Base-by-base conservation (phyloP, 2,113 vertebrate genomes). In the Plectropomus leopardus region DNA sequence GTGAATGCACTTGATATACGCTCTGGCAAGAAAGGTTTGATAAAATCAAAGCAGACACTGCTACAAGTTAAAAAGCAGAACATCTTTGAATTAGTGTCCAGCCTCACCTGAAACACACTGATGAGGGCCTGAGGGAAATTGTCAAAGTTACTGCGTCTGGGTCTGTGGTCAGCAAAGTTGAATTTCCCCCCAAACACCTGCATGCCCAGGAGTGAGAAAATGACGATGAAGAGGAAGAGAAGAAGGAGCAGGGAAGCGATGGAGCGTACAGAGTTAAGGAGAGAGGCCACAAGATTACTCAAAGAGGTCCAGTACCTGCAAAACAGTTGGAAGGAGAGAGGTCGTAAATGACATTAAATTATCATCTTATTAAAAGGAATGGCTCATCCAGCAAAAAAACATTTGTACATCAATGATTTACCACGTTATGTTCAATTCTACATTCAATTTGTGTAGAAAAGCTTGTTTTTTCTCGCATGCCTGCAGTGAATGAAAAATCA, bases 101-200 rank as follows among this genome's bases (percentile, higher is more conserved):
- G 23, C 7, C 55, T 78, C 47, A 99, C 98, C 98, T 99, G 98
- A 88, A 99, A 99, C 76, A 99, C 98, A 19, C 96, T 98, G 91
- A 99, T 98, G 92, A 99, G 95, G 24, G 98, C 97, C 87, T 99
- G 98, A 17, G 98, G 97, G 73, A 99, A 99, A 90, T 95, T 99
- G 91, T 99, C 97, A 0, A 99, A 99, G 7, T 97, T 99, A 90
- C 98, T 99, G 76, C 98, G 97, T 5, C 94, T 91, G 45, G 96
- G 89, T 54, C 93, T 67, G 8, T 92, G 84, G 91, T 98, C 96
- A 9, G 96, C 91, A 0, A 99, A 99, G 91, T 98, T 97, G 51
- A 96, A 99, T 84, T 96, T 97, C 65, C 98, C 98, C 21, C 98
- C 98, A 45, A 99, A 99, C 83, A 99, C 97, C 91, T 99, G 98